phyloP scores from a whole-genome alignment of 2,797 vertebrate genomes.

The Onychomys arenicola region DNA sequence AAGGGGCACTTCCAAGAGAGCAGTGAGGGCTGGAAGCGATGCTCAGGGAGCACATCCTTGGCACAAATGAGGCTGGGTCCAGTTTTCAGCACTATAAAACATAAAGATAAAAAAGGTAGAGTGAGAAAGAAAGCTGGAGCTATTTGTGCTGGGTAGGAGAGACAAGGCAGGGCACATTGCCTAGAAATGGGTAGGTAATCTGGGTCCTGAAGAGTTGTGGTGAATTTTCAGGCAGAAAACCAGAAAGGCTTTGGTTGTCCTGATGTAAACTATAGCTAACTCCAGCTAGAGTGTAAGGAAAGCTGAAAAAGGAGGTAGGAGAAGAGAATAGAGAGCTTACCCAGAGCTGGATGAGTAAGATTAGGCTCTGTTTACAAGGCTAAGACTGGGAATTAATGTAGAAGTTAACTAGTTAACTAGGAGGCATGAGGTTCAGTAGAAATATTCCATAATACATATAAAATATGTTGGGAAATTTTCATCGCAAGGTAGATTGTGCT shows the following conservation, averaged over 20 bases:
- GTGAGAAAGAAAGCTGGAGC: background rate
- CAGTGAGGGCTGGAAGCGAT: background rate
- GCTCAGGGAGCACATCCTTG: too few relatives aligned
- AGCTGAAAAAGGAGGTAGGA: background rate
- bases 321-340: accelerated
- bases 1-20: background rate
- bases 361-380: background rate
- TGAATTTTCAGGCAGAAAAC: background rate
- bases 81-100: background rate
- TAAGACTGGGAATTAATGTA: background rate
- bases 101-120: background rate
- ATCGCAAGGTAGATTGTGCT: background rate
- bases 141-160: too few relatives aligned
- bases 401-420: background rate
- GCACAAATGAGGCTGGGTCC: background rate
- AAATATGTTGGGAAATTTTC: background rate
- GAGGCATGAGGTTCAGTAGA: background rate
- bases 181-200: background rate
- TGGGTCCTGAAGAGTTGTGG: background rate
- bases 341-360: background rate
- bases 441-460: accelerated
- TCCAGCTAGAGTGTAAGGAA: background rate
- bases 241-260: background rate
- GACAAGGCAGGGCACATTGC: background rate
- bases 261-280: background rate